Conservation (phyloP, 2,888 invertebrate genomes). For the Cyclophora albipunctata region DNA sequence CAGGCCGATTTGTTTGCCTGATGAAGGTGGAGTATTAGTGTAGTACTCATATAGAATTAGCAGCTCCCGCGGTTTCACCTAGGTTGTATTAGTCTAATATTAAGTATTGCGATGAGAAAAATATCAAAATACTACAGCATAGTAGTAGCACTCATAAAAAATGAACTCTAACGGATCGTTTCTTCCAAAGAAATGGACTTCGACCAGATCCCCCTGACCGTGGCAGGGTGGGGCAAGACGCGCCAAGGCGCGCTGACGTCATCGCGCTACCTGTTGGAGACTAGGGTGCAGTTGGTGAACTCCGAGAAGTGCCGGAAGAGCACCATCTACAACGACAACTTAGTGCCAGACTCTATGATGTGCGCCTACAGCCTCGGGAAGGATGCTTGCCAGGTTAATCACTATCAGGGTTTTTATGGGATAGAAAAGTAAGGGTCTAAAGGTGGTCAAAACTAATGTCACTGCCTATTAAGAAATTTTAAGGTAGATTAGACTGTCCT, state of each 20-base stretch:
- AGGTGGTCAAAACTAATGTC: no score
- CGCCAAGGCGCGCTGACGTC: slow-evolving; percentile 54
- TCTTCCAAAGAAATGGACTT: slow-evolving; percentile 46
- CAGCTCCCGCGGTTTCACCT: no score
- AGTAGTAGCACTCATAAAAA: no score
- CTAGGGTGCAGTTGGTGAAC: slow-evolving; percentile 60
- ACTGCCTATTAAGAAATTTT: no score
- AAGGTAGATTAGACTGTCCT: no score
- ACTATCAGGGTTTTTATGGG: neutral
- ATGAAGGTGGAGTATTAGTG: slow-evolving; percentile 27
- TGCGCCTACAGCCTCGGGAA: slow-evolving; percentile 77
- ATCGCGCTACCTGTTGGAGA: slow-evolving; percentile 64
- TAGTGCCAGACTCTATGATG: slow-evolving; percentile 64
- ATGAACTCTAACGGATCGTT: no score
- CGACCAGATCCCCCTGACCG: slow-evolving; percentile 40
- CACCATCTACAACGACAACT: slow-evolving; percentile 53
- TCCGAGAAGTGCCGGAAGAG: slow-evolving; percentile 45
- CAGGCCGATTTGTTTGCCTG: slow-evolving; percentile 70
- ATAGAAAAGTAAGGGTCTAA: no score
- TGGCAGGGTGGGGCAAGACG: slow-evolving; percentile 69
- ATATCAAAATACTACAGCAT: no score
- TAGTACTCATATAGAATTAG: neutral
- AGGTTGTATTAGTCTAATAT: no score
- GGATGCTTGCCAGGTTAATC: slow-evolving; percentile 78
- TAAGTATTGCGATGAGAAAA: no score